A percentile compares a stretch with the other conserved stretches of the same genome.
phyloP scores from a whole-genome alignment of 1,140 invertebrate genomes.

The Zophobas atratus region DNA sequence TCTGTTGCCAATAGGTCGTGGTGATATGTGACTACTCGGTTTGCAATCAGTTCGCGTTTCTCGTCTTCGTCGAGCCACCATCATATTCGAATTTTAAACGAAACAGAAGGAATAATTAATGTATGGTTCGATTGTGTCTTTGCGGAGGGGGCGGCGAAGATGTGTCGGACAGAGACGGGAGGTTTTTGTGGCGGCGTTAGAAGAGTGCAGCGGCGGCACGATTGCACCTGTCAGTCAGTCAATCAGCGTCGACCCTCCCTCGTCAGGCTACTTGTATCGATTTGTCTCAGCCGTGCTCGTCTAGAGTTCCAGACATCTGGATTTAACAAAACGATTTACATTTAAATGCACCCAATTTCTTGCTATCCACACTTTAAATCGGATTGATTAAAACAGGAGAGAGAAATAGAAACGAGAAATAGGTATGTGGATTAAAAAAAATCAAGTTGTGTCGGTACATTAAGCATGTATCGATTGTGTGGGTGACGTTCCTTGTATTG shows the following conservation, averaged over 20 bases:
- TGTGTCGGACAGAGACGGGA: not conserved
- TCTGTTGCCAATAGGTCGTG: slow-evolving; percentile 49
- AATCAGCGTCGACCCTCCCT: slow-evolving; percentile 48
- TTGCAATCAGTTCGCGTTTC: slow-evolving; percentile 40
- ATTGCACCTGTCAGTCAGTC: slow-evolving; percentile 48
- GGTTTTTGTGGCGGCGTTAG: not conserved
- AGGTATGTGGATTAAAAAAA: too few species aligned
- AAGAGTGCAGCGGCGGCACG: slow-evolving; percentile 33
- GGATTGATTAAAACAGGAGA: too few species aligned
- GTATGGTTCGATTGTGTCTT: slow-evolving; percentile 13
- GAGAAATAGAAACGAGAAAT: too few species aligned
- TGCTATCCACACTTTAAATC: not conserved
- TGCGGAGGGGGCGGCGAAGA: not conserved
- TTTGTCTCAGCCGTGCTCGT: slow-evolving; percentile 44
- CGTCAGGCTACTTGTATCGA: slow-evolving; percentile 48
- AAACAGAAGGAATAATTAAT: slow-evolving; percentile 41
- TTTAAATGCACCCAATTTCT: slow-evolving; percentile 31
- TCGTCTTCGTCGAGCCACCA: slow-evolving; percentile 19
- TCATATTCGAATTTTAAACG: slow-evolving; percentile 32
- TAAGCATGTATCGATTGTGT: too few species aligned
- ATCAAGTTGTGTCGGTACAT: too few species aligned
- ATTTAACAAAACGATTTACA: slow-evolving; percentile 44
- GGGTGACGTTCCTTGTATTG: too few species aligned
- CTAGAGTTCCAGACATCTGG: slow-evolving; percentile 45
- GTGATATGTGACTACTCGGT: slow-evolving; percentile 49